Conservation (phyloP, 2,113 vertebrate species). For the Scolopax mira region DNA sequence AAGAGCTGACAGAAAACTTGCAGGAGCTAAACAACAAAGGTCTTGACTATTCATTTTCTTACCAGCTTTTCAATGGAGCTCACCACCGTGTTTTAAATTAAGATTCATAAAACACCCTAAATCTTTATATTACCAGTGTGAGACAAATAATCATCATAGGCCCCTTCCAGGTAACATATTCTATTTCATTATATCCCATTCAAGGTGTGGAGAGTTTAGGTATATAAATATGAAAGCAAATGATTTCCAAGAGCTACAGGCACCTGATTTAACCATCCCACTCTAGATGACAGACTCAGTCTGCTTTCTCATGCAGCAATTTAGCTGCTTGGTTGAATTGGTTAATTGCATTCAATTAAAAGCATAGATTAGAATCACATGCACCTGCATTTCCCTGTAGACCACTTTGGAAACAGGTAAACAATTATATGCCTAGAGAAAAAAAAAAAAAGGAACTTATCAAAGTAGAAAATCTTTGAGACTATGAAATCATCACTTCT, state of each 20-base stretch:
- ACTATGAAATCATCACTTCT: not conserved
- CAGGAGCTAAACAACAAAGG: not conserved
- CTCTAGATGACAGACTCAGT: accelerated
- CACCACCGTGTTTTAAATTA: not conserved
- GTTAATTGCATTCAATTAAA: not conserved
- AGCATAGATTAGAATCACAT: not conserved
- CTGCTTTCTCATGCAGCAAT: not conserved
- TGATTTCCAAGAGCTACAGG: not conserved
- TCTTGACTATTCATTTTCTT: not conserved
- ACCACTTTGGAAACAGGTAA: not conserved
- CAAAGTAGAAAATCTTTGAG: not conserved
- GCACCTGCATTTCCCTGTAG: not conserved
- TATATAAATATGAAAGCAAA: not conserved
- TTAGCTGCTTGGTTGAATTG: not conserved
- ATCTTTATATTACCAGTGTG: not conserved
- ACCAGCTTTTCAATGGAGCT: not conserved
- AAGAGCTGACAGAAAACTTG: not conserved
- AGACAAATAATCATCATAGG: not conserved
- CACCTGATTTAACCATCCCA: accelerated
- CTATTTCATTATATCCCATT: not conserved
- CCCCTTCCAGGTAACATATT: not conserved
- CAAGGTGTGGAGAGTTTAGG: not conserved
- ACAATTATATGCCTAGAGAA: not conserved
- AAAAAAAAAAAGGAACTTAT: not conserved
- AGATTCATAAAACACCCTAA: not conserved